Evolutionary conservation across 2,113 vertebrate genomes (phyloP).

Genomic region (Heterochromis multidens): DNA sequence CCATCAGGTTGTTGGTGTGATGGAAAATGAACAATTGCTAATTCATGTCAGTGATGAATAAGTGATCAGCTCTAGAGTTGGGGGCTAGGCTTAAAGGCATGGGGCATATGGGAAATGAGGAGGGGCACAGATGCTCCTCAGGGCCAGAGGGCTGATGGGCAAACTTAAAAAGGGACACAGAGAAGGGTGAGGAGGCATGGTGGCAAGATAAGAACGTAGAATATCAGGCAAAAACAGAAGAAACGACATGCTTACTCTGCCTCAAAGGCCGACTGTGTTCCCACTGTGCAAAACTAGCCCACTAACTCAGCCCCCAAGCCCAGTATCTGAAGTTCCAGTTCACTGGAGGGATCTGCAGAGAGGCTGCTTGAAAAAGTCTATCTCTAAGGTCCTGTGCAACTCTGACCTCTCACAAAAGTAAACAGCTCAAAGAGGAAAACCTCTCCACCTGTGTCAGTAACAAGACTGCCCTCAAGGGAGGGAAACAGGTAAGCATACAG

Average conservation of each 20-base stretch:
- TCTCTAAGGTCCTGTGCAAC: conserved; percentile 38
- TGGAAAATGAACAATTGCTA: conserved; percentile 66
- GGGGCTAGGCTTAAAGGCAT: conserved; percentile 61
- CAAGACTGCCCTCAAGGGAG: background rate
- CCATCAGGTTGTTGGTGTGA: conserved; percentile 59
- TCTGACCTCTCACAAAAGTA: conserved; percentile 49
- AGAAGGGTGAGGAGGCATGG: conserved; percentile 8
- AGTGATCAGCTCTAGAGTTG: conserved; percentile 55
- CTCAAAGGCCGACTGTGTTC: background rate
- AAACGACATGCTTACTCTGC: background rate
- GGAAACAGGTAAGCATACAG: background rate
- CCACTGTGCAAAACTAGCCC: conserved; percentile 31
- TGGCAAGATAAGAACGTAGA: background rate
- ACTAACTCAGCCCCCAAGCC: conserved; percentile 1
- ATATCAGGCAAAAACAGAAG: background rate
- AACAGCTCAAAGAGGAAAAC: conserved; percentile 20
- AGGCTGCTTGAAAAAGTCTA: conserved; percentile 22
- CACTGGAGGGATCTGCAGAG: conserved; percentile 3
- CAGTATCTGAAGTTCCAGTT: conserved; percentile 14
- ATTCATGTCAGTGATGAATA: conserved; percentile 70
- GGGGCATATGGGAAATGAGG: conserved; percentile 64
- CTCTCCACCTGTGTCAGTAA: background rate
- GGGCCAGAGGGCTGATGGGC: conserved; percentile 54
- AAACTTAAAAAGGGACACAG: conserved; percentile 39
- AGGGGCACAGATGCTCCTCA: conserved; percentile 67